A percentile compares a stretch with the other conserved stretches of the same genome.
phyloP scores from a whole-genome alignment of 2,888 invertebrate species.

The Thereva nobilitata region DNA sequence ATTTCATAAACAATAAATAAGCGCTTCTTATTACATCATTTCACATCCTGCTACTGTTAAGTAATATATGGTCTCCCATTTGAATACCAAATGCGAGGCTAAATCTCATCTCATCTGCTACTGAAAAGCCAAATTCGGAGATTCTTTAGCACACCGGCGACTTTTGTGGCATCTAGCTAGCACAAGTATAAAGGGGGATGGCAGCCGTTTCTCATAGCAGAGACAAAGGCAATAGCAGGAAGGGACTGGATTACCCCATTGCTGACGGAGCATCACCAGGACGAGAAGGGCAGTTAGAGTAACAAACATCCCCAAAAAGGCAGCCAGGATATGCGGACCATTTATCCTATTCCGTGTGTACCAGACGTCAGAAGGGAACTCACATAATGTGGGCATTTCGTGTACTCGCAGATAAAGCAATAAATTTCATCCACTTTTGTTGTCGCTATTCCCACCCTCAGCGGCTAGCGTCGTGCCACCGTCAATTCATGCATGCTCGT shows the following conservation, averaged over 20 bases:
- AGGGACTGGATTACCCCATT: conserved; percentile 19
- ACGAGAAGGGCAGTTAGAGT: conserved; percentile 17
- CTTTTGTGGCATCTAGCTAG: conserved; percentile 1
- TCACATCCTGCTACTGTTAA: conserved; percentile 38
- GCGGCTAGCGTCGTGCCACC: conserved; percentile 6
- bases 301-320: conserved; percentile 22
- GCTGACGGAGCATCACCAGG: conserved; percentile 3
- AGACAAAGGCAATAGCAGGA: conserved; percentile 26
- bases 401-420: conserved; percentile 33
- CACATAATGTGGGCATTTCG: conserved; percentile 33
- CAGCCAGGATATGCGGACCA: conserved; percentile 30
- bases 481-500: background rate
- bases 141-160: conserved; percentile 5
- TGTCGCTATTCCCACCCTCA: conserved; percentile 25
- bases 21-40: conserved; percentile 38
- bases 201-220: background rate
- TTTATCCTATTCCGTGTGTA: conserved; percentile 16
- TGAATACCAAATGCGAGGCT: conserved; percentile 36
- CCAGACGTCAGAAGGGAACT: conserved; percentile 25
- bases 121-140: conserved; percentile 10
- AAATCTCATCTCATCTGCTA: conserved; percentile 19
- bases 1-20: conserved; percentile 36
- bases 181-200: background rate
- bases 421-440: conserved; percentile 33
- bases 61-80: conserved; percentile 39